phyloP scores from a whole-genome alignment of 1,140 invertebrate species.

The Bombus impatiens region DNA sequence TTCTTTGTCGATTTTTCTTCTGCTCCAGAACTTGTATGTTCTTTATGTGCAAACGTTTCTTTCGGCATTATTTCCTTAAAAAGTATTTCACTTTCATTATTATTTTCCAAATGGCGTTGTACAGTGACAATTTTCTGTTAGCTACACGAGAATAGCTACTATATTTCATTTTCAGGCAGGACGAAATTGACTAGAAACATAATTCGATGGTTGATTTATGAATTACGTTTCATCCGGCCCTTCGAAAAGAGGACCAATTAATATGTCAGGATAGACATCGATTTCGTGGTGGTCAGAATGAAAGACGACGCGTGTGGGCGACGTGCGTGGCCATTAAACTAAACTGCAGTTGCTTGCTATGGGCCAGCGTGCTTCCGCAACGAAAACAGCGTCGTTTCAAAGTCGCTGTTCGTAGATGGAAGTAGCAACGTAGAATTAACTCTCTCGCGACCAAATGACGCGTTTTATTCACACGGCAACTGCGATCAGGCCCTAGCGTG shows the following conservation, averaged over 20 bases:
- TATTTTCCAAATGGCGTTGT: too few relatives aligned
- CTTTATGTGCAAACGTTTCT: too few relatives aligned
- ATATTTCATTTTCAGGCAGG: too few relatives aligned
- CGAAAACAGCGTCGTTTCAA: not conserved
- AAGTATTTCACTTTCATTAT: too few relatives aligned
- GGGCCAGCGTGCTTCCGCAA: not conserved
- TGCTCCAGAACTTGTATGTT: too few relatives aligned
- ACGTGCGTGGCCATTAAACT: not conserved
- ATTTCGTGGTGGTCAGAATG: not conserved
- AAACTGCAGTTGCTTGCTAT: too few relatives aligned
- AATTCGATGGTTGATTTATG: not conserved
- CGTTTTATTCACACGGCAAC: slow-evolving; percentile 26
- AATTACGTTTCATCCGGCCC: not conserved
- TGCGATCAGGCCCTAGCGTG: not conserved
- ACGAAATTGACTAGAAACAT: not conserved
- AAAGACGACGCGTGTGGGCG: slow-evolving; percentile 13
- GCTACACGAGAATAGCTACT: too few relatives aligned
- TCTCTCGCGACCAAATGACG: slow-evolving; percentile 4
- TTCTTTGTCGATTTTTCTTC: too few relatives aligned
- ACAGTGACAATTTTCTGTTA: too few relatives aligned
- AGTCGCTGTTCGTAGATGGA: not conserved
- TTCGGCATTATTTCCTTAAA: too few relatives aligned
- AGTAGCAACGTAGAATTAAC: slow-evolving; percentile 24
- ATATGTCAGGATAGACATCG: slow-evolving; percentile 13
- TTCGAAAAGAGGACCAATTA: not conserved